A percentile compares a stretch with the other conserved stretches of the same genome.
Evolutionary conservation across 2,888 invertebrate species (phyloP).

Genomic region (Heliconius cydno): DNA sequence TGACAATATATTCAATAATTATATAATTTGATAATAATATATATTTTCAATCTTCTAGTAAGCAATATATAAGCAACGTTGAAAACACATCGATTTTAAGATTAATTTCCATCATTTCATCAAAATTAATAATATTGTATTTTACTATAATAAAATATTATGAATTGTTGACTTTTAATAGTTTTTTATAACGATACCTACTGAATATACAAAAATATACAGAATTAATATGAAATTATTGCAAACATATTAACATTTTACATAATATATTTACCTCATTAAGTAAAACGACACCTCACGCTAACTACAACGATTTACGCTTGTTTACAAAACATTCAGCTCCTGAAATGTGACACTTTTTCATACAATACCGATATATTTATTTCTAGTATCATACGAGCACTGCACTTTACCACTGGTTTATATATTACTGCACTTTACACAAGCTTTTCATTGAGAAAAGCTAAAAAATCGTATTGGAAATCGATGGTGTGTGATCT

Average conservation of each 20-base stretch:
- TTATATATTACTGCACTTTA: conserved; percentile 51
- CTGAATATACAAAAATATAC: not conserved
- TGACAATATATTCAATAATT: no score
- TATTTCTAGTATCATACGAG: conserved; percentile 16
- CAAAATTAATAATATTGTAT: no score
- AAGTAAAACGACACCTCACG: conserved; percentile 39
- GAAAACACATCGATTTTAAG: not conserved
- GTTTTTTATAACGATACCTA: not conserved
- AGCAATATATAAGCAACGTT: not conserved
- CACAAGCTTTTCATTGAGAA: conserved; percentile 78
- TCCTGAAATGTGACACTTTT: conserved; percentile 51
- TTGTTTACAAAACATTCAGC: conserved; percentile 54
- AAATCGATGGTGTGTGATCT: conserved; percentile 62
- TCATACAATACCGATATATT: conserved; percentile 25
- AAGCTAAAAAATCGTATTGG: conserved; percentile 69
- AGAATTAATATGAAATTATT: not conserved
- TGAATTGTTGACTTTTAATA: not conserved
- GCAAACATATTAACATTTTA: not conserved
- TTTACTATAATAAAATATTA: not conserved
- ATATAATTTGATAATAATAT: no score
- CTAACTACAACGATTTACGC: conserved; percentile 44
- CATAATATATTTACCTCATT: conserved; percentile 43
- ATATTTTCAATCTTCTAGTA: not conserved
- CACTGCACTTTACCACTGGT: conserved; percentile 47
- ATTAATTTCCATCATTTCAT: not conserved